Evolutionary conservation across 2,797 vertebrate species (phyloP).

Genomic region (Leontopithecus rosalia): DNA sequence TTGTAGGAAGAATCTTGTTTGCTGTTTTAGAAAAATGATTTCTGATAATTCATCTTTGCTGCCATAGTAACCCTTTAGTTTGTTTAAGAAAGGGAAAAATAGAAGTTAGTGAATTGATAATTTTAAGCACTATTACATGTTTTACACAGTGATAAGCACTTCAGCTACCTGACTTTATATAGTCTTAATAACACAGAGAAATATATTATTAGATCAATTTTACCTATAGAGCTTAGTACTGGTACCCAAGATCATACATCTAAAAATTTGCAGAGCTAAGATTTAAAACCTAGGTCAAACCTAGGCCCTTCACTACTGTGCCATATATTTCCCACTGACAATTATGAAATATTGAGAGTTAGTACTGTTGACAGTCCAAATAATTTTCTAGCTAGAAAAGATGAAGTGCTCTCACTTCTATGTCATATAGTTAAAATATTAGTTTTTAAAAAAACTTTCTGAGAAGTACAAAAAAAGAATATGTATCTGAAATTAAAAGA

Average conservation of each 20-base stretch:
- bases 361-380: background rate
- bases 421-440: background rate
- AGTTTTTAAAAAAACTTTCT: background rate
- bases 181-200: background rate
- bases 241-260: background rate
- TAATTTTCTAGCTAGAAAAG: slow-evolving; percentile 5
- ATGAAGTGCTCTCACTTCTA: background rate
- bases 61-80: background rate
- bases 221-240: background rate
- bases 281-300: slow-evolving; percentile 32
- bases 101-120: background rate
- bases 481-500: background rate
- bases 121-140: background rate
- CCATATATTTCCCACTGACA: background rate
- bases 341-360: background rate
- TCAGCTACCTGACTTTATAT: background rate
- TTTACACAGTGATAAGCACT: background rate
- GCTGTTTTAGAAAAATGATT: background rate
- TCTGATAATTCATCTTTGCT: background rate
- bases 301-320: background rate
- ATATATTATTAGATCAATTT: background rate
- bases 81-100: background rate
- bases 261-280: background rate
- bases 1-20: background rate
- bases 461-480: background rate